Evolutionary conservation across 2,888 invertebrate genomes (phyloP), one percentile per base, ranked within the genome.

Genomic region (Noctua janthe): DNA sequence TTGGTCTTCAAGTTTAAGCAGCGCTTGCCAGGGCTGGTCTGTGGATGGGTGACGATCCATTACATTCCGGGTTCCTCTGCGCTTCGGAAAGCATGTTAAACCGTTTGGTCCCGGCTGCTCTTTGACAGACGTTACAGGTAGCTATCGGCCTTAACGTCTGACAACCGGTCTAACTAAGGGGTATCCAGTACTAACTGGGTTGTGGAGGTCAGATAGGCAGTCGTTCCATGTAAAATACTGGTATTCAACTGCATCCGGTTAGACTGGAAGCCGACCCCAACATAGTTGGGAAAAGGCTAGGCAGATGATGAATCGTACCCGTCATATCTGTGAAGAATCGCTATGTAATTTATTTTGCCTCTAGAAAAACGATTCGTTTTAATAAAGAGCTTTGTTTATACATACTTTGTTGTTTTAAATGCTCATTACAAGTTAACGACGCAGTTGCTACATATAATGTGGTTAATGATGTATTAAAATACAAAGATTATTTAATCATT

Each of bases 401-500:
- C 5, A 39, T 39, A 39, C 35, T 59, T 51, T 6, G 23, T 62
- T 23, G 17, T 59, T 54, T 59, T 62, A 76, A 29, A 35, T 54
- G 43, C 62, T 51, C 51, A 54, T 51, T 54, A 71, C 23, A 17
- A 35, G 17, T 64, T n/a, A 67, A 43, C 43, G 13, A 43, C 13
- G 15, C 7, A 64, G 56, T 59, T 69, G 39, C 29, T 29, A 59
- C 39, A 35, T 62, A 49, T 13, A 10, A n/a, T 2, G 20, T 66
- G 4, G 51, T 66, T 71, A 71, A 47, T 49, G 54, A 56, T 54
- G 64, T 80, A n/a, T 35, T 47, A 35, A 64, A 64, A 64, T 54
- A n/a, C 47, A 47, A 54, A 47, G 13, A 56, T 56, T 49, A 47
- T 56, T n/a, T 23, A 7, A 29, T 47, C 66, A 35, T 64, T 64